Percentiles rank a stretch among this genome's conserved stretches.
Conservation (phyloP, 2,888 invertebrate genomes). For the Mayetiola destructor region DNA sequence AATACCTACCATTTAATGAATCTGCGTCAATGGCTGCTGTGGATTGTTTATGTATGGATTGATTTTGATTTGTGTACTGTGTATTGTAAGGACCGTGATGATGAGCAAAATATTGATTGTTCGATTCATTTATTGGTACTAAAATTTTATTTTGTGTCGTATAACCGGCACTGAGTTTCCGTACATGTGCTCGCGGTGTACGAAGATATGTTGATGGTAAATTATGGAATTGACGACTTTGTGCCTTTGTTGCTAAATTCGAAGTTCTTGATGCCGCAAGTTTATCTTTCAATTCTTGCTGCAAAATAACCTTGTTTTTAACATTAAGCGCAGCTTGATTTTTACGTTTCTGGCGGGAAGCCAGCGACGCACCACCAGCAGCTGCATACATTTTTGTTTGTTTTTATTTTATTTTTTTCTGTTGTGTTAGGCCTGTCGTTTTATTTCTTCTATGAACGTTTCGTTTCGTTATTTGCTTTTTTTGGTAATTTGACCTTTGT, state of each 20-base stretch:
- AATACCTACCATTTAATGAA: too few relatives aligned
- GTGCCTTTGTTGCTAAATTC: constrained; percentile 26
- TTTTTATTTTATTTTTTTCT: constrained; percentile 18
- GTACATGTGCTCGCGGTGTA: constrained; percentile 29
- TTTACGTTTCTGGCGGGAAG: constrained; percentile 64
- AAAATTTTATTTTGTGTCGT: constrained; percentile 33
- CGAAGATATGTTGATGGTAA: constrained; percentile 37
- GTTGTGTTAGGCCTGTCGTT: too few relatives aligned
- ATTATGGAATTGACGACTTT: constrained; percentile 42
- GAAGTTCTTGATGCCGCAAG: constrained; percentile 35
- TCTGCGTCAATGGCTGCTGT: too few relatives aligned
- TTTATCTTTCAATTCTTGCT: constrained; percentile 38
- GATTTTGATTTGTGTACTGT: too few relatives aligned
- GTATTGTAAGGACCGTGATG: constrained; percentile 25
- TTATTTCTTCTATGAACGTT: too few relatives aligned
- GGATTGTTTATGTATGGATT: too few relatives aligned
- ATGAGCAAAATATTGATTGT: constrained; percentile 16
- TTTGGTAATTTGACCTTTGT: too few relatives aligned
- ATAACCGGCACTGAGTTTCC: constrained; percentile 33
- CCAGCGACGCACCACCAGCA: constrained; percentile 75
- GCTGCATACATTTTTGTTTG: constrained; percentile 62
- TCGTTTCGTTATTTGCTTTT: too few relatives aligned
- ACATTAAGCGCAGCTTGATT: constrained; percentile 40
- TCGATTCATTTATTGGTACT: constrained; percentile 35
- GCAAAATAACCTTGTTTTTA: constrained; percentile 35